Percentiles rank a stretch among this genome's conserved stretches.
Conservation (phyloP, 2,797 vertebrate genomes). For the Microchirus variegatus region DNA sequence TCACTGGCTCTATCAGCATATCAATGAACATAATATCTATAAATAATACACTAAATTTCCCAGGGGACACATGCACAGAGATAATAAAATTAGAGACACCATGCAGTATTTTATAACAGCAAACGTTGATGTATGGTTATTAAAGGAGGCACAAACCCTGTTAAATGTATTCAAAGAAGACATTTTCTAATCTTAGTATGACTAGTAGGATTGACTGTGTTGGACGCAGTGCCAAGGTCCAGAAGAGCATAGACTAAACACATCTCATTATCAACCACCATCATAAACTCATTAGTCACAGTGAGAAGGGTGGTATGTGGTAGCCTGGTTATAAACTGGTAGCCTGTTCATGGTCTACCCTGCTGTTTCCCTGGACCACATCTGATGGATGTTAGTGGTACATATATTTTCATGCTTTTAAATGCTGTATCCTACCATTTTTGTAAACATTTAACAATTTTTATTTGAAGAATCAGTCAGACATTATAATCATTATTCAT, state of each 20-base stretch:
- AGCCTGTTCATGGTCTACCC: background rate
- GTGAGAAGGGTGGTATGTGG: background rate
- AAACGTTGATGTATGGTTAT: too few relatives aligned
- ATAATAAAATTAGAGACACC: too few relatives aligned
- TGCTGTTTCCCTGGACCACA: background rate
- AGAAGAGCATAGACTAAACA: background rate
- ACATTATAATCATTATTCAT: too few relatives aligned
- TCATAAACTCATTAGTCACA: background rate
- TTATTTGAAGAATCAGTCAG: too few relatives aligned
- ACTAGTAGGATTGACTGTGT: too few relatives aligned
- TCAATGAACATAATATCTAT: background rate
- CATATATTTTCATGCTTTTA: background rate
- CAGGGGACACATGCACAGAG: too few relatives aligned
- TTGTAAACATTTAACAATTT: background rate
- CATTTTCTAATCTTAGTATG: too few relatives aligned
- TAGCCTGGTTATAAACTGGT: constrained; percentile 4
- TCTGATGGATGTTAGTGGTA: background rate
- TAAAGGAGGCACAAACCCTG: too few relatives aligned
- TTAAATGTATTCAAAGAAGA: too few relatives aligned
- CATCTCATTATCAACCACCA: background rate
- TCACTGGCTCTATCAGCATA: background rate
- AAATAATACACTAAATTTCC: too few relatives aligned
- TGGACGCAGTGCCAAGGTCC: background rate
- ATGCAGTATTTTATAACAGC: too few relatives aligned
- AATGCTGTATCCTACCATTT: background rate